Conservation (phyloP, 2,113 vertebrate species). For the Ptyas mucosa region DNA sequence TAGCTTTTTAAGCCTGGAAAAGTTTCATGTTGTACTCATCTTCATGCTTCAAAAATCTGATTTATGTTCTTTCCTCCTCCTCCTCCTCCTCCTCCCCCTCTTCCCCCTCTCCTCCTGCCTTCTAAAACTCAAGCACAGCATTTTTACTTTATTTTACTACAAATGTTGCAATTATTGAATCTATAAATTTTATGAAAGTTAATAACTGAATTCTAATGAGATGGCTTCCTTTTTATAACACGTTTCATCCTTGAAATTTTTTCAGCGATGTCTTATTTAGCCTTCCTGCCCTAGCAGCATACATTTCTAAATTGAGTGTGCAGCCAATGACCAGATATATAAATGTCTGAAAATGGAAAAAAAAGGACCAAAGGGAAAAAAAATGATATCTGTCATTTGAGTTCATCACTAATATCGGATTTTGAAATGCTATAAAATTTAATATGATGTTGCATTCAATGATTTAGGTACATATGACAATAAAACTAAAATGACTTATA, state of each 20-base stretch:
- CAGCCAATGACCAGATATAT: neutral
- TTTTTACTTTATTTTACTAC: neutral
- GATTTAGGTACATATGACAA: neutral
- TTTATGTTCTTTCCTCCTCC: neutral
- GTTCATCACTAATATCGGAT: neutral
- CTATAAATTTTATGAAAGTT: neutral
- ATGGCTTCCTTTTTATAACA: neutral
- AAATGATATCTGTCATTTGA: neutral
- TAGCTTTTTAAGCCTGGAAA: neutral
- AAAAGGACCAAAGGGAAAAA: neutral
- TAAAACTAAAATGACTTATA: neutral
- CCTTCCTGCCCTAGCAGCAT: neutral
- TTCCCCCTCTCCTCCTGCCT: neutral
- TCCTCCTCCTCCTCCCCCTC: rapidly evolving
- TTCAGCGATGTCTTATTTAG: neutral
- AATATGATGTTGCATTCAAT: neutral
- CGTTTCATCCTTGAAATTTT: neutral
- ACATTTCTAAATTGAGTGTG: neutral
- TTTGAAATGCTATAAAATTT: neutral
- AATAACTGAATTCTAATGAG: neutral
- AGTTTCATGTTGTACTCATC: neutral
- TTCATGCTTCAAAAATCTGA: neutral
- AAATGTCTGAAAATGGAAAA: neutral
- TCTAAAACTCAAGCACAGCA: neutral
- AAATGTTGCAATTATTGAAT: neutral